phyloP scores from a whole-genome alignment of 1,140 invertebrate genomes.

The Brachionus paranguensis region DNA sequence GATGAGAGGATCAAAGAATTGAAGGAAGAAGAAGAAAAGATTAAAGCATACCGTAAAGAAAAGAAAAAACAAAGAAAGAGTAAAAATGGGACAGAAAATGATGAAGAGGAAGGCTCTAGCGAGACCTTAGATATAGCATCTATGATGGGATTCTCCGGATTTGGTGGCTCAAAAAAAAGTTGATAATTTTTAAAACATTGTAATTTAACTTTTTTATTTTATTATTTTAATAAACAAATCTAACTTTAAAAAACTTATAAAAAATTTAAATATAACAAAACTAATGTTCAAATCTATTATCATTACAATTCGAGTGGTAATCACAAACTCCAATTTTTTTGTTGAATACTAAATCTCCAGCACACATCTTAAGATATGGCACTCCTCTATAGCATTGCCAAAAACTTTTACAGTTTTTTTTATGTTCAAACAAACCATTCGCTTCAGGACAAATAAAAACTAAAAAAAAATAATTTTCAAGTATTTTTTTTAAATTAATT shows the following conservation, averaged over 20 bases:
- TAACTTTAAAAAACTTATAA: not conserved
- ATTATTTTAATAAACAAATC: not conserved
- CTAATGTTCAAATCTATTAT: not conserved
- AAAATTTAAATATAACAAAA: not conserved
- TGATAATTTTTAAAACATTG: not conserved
- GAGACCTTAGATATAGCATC: constrained; percentile 67
- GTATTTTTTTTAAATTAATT: no score
- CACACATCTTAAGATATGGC: not conserved
- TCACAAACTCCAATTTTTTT: not conserved
- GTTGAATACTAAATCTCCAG: constrained; percentile 1
- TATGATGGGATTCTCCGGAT: constrained; percentile 95
- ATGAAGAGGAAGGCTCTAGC: constrained; percentile 55
- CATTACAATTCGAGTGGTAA: not conserved
- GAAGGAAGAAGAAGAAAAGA: constrained; percentile 90
- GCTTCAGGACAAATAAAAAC: not conserved
- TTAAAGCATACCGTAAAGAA: constrained; percentile 84
- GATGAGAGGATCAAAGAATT: constrained; percentile 82
- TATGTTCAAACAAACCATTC: not conserved
- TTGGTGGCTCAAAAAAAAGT: constrained; percentile 60
- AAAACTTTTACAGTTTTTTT: not conserved
- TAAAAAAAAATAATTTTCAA: not conserved
- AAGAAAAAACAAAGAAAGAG: constrained; percentile 81
- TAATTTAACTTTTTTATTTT: not conserved
- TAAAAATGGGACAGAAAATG: constrained; percentile 63
- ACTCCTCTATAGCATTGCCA: not conserved